These are phyloP conservation scores for Whitmania pigra DNA, from an alignment of 1,140 invertebrate genomes.

Conservation along the genomic window DNA sequence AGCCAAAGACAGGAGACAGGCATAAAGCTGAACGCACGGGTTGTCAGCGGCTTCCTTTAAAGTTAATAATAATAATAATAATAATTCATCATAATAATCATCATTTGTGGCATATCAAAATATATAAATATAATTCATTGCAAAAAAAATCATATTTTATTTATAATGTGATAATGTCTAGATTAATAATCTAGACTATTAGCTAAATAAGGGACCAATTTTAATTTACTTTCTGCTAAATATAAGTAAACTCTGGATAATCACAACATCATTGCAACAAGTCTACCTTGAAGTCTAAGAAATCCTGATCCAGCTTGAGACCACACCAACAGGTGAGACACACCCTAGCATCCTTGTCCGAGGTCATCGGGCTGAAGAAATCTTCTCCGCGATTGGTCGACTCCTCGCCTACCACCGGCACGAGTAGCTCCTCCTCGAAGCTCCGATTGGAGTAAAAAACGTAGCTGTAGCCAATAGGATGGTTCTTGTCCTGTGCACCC, in stretches of 20 bases:
- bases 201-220: no score
- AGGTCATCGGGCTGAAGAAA: not conserved
- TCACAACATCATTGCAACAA: no score
- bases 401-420: no score
- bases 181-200: no score
- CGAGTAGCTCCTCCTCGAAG: not conserved
- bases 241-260: no score
- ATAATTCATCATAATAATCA: no score
- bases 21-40: not conserved
- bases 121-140: no score
- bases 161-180: no score
- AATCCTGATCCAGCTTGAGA: not conserved
- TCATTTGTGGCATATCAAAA: no score
- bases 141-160: no score
- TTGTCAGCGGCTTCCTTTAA: not conserved
- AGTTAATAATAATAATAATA: not conserved
- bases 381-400: not conserved
- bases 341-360: no score
- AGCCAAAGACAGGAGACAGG: not conserved
- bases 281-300: conserved; percentile 1
- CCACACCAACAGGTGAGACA: not conserved
- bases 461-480: not conserved
- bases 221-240: no score
- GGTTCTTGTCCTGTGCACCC: not conserved
- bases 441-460: not conserved